Percentiles rank a stretch among this genome's conserved stretches.
Conservation (phyloP, 1,140 invertebrate genomes). For the Sweltsa coloradensis region DNA sequence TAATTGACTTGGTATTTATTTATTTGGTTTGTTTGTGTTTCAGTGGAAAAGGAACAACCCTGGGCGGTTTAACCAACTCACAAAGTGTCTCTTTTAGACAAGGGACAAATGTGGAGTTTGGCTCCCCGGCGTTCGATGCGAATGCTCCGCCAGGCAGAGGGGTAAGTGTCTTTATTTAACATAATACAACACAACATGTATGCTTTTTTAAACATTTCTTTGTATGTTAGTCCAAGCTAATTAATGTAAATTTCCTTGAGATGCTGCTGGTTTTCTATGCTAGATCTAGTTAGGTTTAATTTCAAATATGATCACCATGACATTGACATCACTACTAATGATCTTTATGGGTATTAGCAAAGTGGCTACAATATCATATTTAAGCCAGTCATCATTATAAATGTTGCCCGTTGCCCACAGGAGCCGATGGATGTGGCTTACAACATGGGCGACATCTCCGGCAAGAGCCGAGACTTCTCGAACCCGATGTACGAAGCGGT, state of each 20-base stretch:
- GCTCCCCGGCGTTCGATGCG: slow-evolving; percentile 42
- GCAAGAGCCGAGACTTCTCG: slow-evolving; percentile 77
- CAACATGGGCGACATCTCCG: slow-evolving; percentile 52
- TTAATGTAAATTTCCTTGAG: not conserved
- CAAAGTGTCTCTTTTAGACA: slow-evolving; percentile 92
- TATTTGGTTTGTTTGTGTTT: slow-evolving; percentile 19
- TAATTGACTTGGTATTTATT: slow-evolving; percentile 13
- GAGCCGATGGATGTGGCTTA: slow-evolving; percentile 61
- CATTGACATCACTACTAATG: too few relatives aligned
- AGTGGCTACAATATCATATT: too few relatives aligned
- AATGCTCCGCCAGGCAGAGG: slow-evolving; percentile 26
- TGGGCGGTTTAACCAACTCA: slow-evolving; percentile 65
- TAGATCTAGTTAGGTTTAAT: too few relatives aligned
- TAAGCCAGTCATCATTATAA: too few relatives aligned
- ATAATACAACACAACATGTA: not conserved
- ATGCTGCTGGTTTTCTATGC: too few relatives aligned
- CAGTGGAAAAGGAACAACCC: slow-evolving; percentile 61
- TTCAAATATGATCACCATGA: too few relatives aligned
- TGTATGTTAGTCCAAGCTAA: too few relatives aligned
- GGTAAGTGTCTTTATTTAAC: slow-evolving; percentile 19
- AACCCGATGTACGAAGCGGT: slow-evolving; percentile 94
- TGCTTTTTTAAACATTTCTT: not conserved
- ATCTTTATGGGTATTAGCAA: too few relatives aligned
- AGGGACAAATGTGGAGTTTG: slow-evolving; percentile 89
- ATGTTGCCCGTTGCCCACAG: slow-evolving; percentile 9